phyloP scores from a whole-genome alignment of 1,140 invertebrate genomes.

The Eriocheir sinensis region DNA sequence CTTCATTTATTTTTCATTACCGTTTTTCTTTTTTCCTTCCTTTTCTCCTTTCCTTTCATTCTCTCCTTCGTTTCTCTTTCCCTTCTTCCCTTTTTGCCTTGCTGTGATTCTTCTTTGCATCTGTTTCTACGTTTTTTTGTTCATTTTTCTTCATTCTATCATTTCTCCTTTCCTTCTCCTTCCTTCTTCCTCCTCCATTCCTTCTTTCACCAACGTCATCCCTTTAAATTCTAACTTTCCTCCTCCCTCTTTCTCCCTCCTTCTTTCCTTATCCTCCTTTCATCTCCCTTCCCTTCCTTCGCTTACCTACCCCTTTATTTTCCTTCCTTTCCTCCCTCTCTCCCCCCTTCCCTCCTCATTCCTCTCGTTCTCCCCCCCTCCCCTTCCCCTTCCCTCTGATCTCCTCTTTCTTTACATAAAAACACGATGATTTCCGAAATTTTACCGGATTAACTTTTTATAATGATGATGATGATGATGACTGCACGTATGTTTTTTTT shows the following conservation, averaged over 20 bases:
- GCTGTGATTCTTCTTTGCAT: not conserved
- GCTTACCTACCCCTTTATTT: not conserved
- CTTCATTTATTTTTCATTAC: not conserved
- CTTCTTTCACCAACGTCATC: not conserved
- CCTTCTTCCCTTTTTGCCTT: not conserved
- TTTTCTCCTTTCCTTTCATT: not conserved
- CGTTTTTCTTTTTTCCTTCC: not conserved
- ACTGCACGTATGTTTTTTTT: no score
- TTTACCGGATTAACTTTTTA: no score
- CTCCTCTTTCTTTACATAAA: no score
- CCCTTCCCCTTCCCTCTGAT: not conserved
- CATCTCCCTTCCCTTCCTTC: not conserved
- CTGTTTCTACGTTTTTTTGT: not conserved
- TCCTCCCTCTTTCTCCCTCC: not conserved
- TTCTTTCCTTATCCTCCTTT: not conserved
- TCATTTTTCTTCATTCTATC: not conserved
- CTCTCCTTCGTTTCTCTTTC: not conserved
- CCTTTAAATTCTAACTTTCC: not conserved
- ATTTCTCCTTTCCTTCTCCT: not conserved
- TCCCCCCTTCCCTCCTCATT: not conserved
- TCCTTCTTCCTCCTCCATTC: not conserved
- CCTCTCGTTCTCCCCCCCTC: conserved; percentile 7
- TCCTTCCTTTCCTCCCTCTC: not conserved
- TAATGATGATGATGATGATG: no score
- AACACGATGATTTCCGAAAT: no score